Percentiles rank a stretch among this genome's conserved stretches.
phyloP scores from a whole-genome alignment of 53 echinoderm and acorn worm genomes.

The Henricia sp. region DNA sequence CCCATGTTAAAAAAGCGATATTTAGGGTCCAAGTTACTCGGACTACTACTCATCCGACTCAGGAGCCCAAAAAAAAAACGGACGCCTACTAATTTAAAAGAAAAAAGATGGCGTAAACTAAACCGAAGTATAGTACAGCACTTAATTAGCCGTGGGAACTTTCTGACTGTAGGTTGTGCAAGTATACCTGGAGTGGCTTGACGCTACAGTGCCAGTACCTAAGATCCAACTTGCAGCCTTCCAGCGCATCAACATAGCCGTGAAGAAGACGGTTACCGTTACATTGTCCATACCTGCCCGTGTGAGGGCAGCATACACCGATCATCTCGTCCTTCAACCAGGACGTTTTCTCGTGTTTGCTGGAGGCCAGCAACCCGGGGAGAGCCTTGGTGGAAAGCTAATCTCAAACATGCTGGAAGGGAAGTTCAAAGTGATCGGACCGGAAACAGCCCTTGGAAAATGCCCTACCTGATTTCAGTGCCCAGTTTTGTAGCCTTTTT shows the following conservation, averaged over 20 bases:
- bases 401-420: background rate
- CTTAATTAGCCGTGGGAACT: background rate
- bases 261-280: constrained; percentile 21
- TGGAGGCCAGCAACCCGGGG: constrained; percentile 88
- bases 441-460: background rate
- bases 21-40: background rate
- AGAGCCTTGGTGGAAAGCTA: constrained; percentile 7
- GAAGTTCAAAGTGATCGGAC: background rate
- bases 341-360: constrained; percentile 74
- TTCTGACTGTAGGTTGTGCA: constrained; percentile 66
- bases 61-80: background rate
- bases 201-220: constrained; percentile 69
- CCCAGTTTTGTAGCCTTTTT: too few species aligned
- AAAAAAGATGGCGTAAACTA: background rate
- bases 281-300: constrained; percentile 72
- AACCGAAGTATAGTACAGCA: too few species aligned
- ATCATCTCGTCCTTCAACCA: constrained; percentile 65
- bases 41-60: background rate
- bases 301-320: constrained; percentile 73
- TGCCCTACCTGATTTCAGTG: too few species aligned
- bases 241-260: constrained; percentile 45
- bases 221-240: constrained; percentile 83
- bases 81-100: background rate
- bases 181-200: constrained; percentile 84
- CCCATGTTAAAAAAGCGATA: too few species aligned